Percentiles rank a stretch among this genome's conserved stretches.
Conservation (phyloP, 2,113 vertebrate genomes). For the Cyprinodon variegatus region DNA sequence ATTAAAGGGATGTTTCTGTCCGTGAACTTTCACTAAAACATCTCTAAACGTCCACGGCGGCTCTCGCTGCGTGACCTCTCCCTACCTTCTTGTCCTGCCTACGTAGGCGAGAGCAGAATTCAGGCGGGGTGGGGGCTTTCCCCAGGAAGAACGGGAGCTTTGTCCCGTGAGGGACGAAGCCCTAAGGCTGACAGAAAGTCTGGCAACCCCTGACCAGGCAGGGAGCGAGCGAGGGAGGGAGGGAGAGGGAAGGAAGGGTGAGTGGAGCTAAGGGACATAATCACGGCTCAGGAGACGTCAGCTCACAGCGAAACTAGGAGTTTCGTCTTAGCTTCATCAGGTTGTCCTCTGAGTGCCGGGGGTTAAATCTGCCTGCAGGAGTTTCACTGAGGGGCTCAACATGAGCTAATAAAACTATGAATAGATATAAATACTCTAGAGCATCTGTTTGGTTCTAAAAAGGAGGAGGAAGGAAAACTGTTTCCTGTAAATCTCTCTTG, state of each 20-base stretch:
- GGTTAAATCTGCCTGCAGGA: background rate
- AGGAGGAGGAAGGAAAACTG: background rate
- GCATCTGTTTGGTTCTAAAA: background rate
- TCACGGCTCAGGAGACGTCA: constrained; percentile 42
- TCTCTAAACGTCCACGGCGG: constrained; percentile 18
- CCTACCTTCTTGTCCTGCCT: constrained; percentile 48
- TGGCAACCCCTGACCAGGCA: constrained; percentile 73
- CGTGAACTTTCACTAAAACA: background rate
- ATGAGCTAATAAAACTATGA: background rate
- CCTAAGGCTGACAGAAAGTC: constrained; percentile 74
- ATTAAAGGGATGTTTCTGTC: background rate
- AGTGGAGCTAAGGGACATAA: constrained; percentile 36
- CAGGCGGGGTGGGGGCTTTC: constrained; percentile 77
- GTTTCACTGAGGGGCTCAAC: constrained; percentile 2
- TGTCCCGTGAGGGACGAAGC: constrained; percentile 75
- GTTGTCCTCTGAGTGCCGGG: background rate
- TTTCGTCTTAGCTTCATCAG: constrained; percentile 24
- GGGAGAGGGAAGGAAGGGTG: constrained; percentile 10
- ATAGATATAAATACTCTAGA: background rate
- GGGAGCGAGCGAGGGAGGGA: constrained; percentile 4
- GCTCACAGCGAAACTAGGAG: constrained; percentile 46
- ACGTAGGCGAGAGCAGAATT: constrained; percentile 80
- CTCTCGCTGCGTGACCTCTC: constrained; percentile 36
- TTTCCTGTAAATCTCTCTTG: background rate
- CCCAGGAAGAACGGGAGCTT: constrained; percentile 80